Percentiles rank a stretch among this genome's conserved stretches.
These are phyloP conservation scores for Drosophila neotestacea DNA, from an alignment of 2,888 invertebrate species.

Conservation along the genomic window DNA sequence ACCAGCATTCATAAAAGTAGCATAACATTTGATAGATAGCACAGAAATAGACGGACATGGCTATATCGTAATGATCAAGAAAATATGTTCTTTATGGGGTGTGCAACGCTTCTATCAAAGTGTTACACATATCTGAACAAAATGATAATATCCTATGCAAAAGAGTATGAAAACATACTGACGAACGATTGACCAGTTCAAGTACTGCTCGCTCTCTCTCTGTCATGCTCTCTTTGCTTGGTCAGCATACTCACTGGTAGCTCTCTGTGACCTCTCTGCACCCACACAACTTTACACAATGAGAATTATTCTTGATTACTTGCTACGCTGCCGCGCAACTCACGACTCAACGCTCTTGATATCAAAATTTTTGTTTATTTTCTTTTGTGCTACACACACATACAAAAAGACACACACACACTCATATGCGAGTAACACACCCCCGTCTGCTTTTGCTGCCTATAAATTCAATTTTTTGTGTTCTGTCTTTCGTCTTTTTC, in stretches of 20 bases:
- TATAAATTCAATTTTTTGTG: slow-evolving; percentile 35
- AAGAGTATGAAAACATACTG: slow-evolving; percentile 16
- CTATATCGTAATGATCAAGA: too few species aligned
- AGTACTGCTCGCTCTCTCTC: slow-evolving; percentile 14
- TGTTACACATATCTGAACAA: too few species aligned
- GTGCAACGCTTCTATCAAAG: too few species aligned
- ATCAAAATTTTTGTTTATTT: slow-evolving; percentile 76
- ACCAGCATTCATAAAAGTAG: too few species aligned
- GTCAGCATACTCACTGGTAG: slow-evolving; percentile 37
- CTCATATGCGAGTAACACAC: slow-evolving; percentile 23
- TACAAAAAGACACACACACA: slow-evolving; percentile 17
- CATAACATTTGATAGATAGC: too few species aligned
- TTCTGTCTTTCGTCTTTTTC: slow-evolving; percentile 57
- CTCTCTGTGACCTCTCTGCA: slow-evolving; percentile 56
- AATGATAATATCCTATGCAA: too few species aligned
- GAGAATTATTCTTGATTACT: slow-evolving; percentile 66
- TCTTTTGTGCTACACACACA: slow-evolving; percentile 60
- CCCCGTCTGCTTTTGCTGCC: slow-evolving; percentile 40
- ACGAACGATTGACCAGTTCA: slow-evolving; percentile 53
- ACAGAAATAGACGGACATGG: too few species aligned
- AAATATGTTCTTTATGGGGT: too few species aligned
- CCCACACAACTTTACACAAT: slow-evolving; percentile 64
- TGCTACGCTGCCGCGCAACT: slow-evolving; percentile 40
- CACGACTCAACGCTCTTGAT: slow-evolving; percentile 51
- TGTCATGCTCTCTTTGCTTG: slow-evolving; percentile 42